phyloP scores from a whole-genome alignment of 2,797 vertebrate genomes.

The Gadopsis marmoratus region DNA sequence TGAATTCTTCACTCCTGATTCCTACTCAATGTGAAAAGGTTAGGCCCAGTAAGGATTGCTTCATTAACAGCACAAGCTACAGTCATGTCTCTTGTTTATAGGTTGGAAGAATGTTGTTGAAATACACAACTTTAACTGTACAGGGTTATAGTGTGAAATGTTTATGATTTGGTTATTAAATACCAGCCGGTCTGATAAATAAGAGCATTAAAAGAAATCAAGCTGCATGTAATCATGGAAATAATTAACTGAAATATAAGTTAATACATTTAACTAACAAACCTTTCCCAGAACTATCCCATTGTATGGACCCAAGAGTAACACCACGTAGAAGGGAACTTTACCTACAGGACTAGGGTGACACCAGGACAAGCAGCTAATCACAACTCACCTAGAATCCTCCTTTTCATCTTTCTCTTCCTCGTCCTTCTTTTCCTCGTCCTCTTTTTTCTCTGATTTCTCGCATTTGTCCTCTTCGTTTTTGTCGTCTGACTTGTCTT shows the following conservation, averaged over 20 bases:
- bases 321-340: background rate
- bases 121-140: constrained; percentile 11
- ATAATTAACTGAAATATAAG: constrained; percentile 9
- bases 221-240: background rate
- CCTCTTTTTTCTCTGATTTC: constrained; percentile 97
- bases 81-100: constrained; percentile 5
- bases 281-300: background rate
- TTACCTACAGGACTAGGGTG: constrained; percentile 9
- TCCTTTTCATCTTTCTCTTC: constrained; percentile 99
- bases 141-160: background rate
- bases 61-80: constrained; percentile 7
- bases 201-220: background rate
- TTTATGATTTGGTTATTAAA: constrained; percentile 1
- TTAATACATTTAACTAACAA: background rate
- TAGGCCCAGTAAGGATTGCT: background rate
- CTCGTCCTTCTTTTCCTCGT: constrained; percentile 97
- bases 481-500: constrained; percentile 98
- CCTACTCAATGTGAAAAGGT: background rate
- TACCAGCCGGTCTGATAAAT: background rate
- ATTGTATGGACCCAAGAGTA: constrained; percentile 5
- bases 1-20: constrained; percentile 4
- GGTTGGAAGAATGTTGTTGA: background rate
- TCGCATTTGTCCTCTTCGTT: constrained; percentile 96
- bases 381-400: constrained; percentile 91
- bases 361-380: constrained; percentile 31